phyloP scores from a whole-genome alignment of 1,140 invertebrate genomes.

The Linepithema humile region DNA sequence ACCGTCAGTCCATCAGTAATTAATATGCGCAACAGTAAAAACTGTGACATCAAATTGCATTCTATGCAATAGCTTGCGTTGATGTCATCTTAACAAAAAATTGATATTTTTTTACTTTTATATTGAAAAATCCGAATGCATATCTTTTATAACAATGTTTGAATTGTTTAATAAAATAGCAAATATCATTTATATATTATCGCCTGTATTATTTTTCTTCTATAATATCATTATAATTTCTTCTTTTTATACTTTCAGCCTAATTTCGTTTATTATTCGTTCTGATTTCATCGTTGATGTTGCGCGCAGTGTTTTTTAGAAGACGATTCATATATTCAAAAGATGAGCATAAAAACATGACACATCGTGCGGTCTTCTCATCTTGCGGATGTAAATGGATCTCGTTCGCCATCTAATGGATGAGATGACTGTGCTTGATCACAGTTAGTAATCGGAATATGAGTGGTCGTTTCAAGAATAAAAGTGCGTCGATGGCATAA shows the following conservation, averaged over 20 bases:
- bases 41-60: background rate
- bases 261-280: background rate
- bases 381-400: slow-evolving; percentile 40
- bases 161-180: slow-evolving; percentile 15
- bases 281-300: background rate
- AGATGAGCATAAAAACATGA: background rate
- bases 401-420: slow-evolving; percentile 15
- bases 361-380: background rate
- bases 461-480: slow-evolving; percentile 10
- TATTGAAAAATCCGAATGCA: background rate
- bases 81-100: background rate
- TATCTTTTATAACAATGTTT: background rate
- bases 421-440: slow-evolving; percentile 19
- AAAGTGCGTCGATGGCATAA: slow-evolving; percentile 26
- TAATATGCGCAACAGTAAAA: background rate
- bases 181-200: background rate
- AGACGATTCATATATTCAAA: background rate
- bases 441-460: slow-evolving; percentile 28
- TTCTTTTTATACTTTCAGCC: background rate
- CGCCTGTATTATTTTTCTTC: background rate
- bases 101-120: slow-evolving; percentile 48
- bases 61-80: background rate
- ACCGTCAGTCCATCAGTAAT: background rate
- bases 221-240: background rate
- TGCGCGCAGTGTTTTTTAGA: background rate